Conservation (phyloP, 2,888 invertebrate species). For the Lycia hirtaria region DNA sequence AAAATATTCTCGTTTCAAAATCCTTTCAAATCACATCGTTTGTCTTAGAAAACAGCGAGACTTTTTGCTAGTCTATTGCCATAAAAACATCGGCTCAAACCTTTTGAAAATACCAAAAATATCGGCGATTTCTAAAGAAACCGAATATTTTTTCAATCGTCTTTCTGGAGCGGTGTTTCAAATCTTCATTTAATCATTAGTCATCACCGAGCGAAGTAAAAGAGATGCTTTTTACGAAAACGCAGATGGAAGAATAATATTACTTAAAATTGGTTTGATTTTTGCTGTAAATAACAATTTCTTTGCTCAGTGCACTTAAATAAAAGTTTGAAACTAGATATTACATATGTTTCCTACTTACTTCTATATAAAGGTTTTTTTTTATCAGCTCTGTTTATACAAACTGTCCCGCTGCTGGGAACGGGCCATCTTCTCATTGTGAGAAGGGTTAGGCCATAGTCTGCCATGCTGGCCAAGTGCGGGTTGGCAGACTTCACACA, state of each 20-base stretch:
- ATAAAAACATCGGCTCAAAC: conserved; percentile 30
- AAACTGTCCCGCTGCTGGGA: no score
- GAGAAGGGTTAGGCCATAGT: no score
- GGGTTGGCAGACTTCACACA: no score
- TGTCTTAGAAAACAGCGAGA: conserved; percentile 67
- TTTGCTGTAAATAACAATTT: not conserved
- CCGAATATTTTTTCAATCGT: conserved; percentile 12
- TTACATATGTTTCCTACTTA: no score
- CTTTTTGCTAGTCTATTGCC: conserved; percentile 63
- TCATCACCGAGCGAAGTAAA: conserved; percentile 10
- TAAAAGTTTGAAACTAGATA: no score
- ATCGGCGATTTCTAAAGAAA: conserved; percentile 16
- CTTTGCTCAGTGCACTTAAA: no score
- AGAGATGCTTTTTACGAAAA: conserved; percentile 12
- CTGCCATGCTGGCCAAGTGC: no score
- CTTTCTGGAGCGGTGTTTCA: conserved; percentile 16
- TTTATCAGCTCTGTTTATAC: no score
- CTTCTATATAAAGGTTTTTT: no score
- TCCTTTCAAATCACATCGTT: conserved; percentile 69
- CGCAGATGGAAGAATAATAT: not conserved
- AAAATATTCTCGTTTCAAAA: conserved; percentile 59
- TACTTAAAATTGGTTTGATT: not conserved
- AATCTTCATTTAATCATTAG: conserved; percentile 26
- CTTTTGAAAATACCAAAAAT: conserved; percentile 16
- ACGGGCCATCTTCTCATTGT: no score